phyloP scores from a whole-genome alignment of 2,888 invertebrate genomes.

The Rhopalosiphum nymphaeae region DNA sequence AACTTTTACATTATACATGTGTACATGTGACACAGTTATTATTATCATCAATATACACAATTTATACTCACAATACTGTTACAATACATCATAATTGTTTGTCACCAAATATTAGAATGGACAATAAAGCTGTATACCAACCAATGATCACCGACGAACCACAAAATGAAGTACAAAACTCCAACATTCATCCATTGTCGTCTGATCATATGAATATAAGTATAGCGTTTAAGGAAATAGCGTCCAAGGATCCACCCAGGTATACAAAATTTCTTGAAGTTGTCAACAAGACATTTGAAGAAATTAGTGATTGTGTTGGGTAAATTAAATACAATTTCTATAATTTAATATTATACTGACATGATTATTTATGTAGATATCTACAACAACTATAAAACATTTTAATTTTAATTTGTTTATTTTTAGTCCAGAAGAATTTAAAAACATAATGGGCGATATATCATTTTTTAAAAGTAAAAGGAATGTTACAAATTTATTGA shows the following conservation, averaged over 20 bases:
- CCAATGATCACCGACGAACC: background rate
- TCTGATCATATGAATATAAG: slow-evolving; percentile 31
- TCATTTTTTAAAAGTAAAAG: slow-evolving; percentile 58
- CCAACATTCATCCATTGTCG: background rate
- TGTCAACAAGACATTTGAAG: slow-evolving; percentile 49
- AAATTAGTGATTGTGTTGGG: slow-evolving; percentile 27
- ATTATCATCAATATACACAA: background rate
- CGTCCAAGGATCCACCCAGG: slow-evolving; percentile 1
- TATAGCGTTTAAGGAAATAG: slow-evolving; percentile 42
- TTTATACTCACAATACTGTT: background rate
- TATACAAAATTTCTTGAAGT: slow-evolving; percentile 41
- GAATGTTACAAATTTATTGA: slow-evolving; percentile 37
- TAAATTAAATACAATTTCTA: background rate
- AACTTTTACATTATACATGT: background rate
- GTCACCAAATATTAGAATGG: slow-evolving; percentile 1
- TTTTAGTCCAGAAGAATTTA: slow-evolving; percentile 52
- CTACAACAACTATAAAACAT: background rate
- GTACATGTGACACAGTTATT: background rate
- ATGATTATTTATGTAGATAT: background rate
- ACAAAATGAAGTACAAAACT: background rate
- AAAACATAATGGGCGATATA: slow-evolving; percentile 33
- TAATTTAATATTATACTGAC: background rate
- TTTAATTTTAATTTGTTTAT: background rate
- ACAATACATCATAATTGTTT: background rate
- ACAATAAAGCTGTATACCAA: background rate